Percentiles rank a stretch among this genome's conserved stretches.
Conservation (phyloP, 2,797 vertebrate species). For the Leuciscus waleckii region DNA sequence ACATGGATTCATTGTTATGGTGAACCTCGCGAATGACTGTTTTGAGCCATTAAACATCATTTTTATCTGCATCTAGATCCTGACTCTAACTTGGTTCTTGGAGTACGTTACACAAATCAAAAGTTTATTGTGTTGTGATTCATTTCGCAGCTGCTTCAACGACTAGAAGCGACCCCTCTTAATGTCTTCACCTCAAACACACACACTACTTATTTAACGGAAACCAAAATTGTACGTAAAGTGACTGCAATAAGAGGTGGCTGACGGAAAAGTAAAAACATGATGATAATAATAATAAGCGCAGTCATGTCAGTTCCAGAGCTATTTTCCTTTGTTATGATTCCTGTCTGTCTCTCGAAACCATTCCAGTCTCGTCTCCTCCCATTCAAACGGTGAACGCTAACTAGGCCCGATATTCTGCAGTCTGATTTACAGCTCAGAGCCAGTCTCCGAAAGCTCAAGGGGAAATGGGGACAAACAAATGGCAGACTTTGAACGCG, state of each 20-base stretch:
- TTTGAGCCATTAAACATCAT: too few species aligned
- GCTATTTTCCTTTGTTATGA: conserved; percentile 48
- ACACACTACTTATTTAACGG: conserved; percentile 3
- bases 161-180: neutral
- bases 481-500: conserved; percentile 52
- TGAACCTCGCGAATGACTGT: too few species aligned
- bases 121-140: neutral
- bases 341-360: conserved; percentile 36
- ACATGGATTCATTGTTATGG: too few species aligned
- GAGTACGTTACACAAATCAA: neutral
- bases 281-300: neutral
- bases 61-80: too few species aligned
- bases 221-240: conserved; percentile 13
- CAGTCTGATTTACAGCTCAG: conserved; percentile 44
- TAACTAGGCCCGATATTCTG: conserved; percentile 48
- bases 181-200: conserved; percentile 1
- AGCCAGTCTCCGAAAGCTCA: conserved; percentile 36
- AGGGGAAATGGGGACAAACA: conserved; percentile 54
- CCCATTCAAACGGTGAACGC: conserved; percentile 31
- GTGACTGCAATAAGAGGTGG: neutral
- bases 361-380: conserved; percentile 49
- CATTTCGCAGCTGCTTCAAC: neutral
- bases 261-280: neutral
- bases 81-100: too few species aligned
- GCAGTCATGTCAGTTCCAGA: neutral